Evolutionary conservation across 2,113 vertebrate genomes (phyloP).

Genomic region (Salvelinus sp.): DNA sequence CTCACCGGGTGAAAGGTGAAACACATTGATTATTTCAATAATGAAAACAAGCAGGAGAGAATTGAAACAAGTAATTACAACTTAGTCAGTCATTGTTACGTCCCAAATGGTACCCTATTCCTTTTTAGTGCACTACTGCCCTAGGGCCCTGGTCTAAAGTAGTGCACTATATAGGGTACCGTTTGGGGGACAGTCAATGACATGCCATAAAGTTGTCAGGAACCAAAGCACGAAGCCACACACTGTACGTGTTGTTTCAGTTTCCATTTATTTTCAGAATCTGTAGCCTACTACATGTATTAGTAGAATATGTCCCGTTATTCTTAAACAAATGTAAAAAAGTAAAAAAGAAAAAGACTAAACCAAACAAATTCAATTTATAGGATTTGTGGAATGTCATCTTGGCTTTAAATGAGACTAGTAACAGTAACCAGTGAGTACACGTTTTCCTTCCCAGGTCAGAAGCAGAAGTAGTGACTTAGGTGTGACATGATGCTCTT

Average conservation of each 20-base stretch:
- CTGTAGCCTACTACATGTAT: neutral
- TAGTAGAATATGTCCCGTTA: slow-evolving; percentile 20
- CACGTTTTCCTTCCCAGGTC: neutral
- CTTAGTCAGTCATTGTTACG: too few species aligned
- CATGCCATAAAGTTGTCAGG: neutral
- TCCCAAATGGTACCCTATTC: too few species aligned
- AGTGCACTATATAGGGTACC: too few species aligned
- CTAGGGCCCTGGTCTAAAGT: too few species aligned
- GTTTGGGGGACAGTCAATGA: too few species aligned
- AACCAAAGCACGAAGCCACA: neutral
- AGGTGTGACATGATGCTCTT: neutral
- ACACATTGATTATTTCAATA: too few species aligned
- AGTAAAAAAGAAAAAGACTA: neutral
- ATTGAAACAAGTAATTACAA: too few species aligned
- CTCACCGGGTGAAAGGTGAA: too few species aligned
- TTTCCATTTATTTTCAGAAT: slow-evolving; percentile 42
- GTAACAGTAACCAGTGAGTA: neutral
- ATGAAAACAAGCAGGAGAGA: too few species aligned
- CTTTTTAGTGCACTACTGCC: too few species aligned
- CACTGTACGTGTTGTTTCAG: neutral
- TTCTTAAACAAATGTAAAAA: slow-evolving; percentile 39
- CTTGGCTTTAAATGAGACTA: slow-evolving; percentile 10
- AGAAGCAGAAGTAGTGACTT: neutral
- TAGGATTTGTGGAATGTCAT: neutral
- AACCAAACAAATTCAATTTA: slow-evolving; percentile 13